Base-by-base conservation (phyloP, 2,888 invertebrate genomes). In the Dasysyrphus albostriatus region DNA sequence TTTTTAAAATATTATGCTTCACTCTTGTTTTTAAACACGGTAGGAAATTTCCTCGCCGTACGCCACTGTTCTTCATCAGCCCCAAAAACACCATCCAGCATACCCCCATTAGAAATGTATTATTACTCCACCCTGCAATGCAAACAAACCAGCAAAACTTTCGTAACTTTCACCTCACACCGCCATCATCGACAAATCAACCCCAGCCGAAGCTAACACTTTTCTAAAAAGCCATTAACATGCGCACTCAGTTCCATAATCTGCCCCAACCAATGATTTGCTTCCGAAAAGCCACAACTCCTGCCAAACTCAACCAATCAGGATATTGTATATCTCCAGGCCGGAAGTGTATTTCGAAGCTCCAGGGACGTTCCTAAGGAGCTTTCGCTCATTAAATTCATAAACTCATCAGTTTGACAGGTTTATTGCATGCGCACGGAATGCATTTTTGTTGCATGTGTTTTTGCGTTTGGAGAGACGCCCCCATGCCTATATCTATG, bases 221-320 rank as follows among this genome's bases (percentile, higher is more conserved):
- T 59, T 79, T 67, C 75, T n/a, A 84, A 84, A 83, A 83, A 88
- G 84, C 77, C 84, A 83, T 88, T 89, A 88, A 63, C 77, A 87
- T 87, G 88, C 89, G 88, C 88, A 88, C 82, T 81, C 73, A 88
- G 77, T 90, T 89, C 90, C 91, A 90, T 89, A 90, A 88, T 2
- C 7, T 9, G 8, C 1, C 29, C 6, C 73, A 78, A 78, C 92
- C 92, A 92, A 92, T 92, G 89, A 75, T 34, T n/a, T 6, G 5
- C 3, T 6, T 2, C 49, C 88, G 49, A 88, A 90, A 83, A 88
- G 89, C 88, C 89, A 80, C 56, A 80, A 39, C 42, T 59, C 63
- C 32, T 56, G 1, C 2, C 32, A 10, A 24, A 9, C 0, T 8
- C 9, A 29, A 7, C 90, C 90, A 91, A 91, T 91, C 88, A 37